Evolutionary conservation across 37 sponge, comb jelly and placozoan species (phyloP).

Genomic region (Theonella swinhoei): DNA sequence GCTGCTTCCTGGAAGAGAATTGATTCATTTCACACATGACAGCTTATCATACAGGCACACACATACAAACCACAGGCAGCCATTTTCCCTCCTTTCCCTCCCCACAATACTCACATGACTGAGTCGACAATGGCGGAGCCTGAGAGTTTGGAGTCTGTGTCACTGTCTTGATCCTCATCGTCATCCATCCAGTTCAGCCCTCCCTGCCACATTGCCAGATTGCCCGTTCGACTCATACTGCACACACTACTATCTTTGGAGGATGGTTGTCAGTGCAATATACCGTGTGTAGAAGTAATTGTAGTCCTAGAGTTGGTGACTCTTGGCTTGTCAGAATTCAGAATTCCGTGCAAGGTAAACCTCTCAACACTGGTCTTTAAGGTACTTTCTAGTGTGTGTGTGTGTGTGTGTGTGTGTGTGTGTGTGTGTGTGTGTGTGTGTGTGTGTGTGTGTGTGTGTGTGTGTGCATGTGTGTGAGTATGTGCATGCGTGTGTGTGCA

Average conservation of each 20-base stretch:
- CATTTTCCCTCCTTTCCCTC: background rate
- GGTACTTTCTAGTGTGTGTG: slow-evolving; percentile 12
- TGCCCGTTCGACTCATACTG: background rate
- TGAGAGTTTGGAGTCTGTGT: slow-evolving; percentile 67
- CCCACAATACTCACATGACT: slow-evolving; percentile 54
- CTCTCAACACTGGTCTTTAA: background rate
- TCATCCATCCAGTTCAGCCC: slow-evolving; percentile 42
- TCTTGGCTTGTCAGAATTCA: no score
- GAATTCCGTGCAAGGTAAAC: background rate
- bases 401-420: slow-evolving; percentile 37
- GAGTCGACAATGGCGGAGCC: slow-evolving; percentile 67
- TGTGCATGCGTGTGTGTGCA: slow-evolving; percentile 21
- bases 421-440: slow-evolving; percentile 17
- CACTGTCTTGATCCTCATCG: slow-evolving; percentile 64
- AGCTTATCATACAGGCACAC: background rate
- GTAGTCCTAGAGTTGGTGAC: no score
- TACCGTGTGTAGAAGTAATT: no score
- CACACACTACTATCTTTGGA: background rate
- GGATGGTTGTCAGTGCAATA: no score
- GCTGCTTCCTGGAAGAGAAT: slow-evolving; percentile 10
- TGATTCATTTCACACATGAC: background rate
- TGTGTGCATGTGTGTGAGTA: slow-evolving; percentile 11
- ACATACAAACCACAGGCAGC: background rate
- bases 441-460: background rate
- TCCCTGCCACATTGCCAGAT: background rate